These are phyloP conservation scores for Trichonephila clavata DNA, from an alignment of 1,140 invertebrate genomes.

Conservation along the genomic window DNA sequence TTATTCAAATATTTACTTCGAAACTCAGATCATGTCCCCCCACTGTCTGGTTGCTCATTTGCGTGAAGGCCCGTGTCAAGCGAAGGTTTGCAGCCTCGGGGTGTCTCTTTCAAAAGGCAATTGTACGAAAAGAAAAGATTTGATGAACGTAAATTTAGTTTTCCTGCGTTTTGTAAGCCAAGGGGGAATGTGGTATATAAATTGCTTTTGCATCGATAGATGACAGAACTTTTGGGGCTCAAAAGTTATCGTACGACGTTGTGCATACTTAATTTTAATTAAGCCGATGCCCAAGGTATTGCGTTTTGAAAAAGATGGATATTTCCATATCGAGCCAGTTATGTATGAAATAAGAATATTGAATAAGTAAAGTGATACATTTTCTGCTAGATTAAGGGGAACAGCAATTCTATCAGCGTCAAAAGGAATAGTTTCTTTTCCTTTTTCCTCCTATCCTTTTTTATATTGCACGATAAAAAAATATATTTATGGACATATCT, in stretches of 20 bases:
- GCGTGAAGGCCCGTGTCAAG: neutral
- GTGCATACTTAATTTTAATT: conserved; percentile 15
- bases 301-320: neutral
- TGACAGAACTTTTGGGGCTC: neutral
- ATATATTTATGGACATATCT: no score
- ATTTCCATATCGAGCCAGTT: neutral
- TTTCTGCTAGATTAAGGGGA: no score
- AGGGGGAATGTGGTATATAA: conserved; percentile 1
- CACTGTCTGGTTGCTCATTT: conserved; percentile 1
- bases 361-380: neutral
- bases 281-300: neutral
- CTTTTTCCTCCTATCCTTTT: no score
- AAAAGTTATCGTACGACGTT: neutral
- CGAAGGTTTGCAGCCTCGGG: conserved; percentile 1
- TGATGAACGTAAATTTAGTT: conserved; percentile 27
- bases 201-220: neutral
- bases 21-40: neutral
- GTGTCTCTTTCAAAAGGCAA: neutral
- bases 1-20: conserved; percentile 62
- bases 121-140: conserved; percentile 8
- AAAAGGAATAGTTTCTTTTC: no score
- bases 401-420: no score
- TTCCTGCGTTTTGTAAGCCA: conserved; percentile 1
- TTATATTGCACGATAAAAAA: no score
- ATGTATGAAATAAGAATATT: neutral